Conservation (phyloP, 35 echinoderm and acorn worm species). For the Amphiura filiformis region DNA sequence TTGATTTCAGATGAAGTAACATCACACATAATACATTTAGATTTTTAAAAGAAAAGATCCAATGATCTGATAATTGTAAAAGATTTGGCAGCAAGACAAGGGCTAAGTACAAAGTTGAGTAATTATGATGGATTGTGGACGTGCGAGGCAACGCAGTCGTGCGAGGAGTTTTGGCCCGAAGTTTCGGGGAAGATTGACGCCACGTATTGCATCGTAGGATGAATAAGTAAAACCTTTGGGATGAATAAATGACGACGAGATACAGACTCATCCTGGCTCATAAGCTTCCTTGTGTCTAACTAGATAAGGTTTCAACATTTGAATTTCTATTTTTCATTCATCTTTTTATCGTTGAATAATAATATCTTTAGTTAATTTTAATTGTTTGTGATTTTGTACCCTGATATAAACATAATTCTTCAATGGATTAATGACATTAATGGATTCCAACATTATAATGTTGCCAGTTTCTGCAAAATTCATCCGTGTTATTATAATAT, state of each 20-base stretch:
- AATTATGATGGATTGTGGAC: not conserved
- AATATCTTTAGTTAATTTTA: too few relatives aligned
- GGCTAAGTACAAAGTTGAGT: not conserved
- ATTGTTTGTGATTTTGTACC: too few relatives aligned
- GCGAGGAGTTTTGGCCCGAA: not conserved
- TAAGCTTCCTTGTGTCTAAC: not conserved
- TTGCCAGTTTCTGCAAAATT: too few relatives aligned
- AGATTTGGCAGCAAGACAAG: not conserved
- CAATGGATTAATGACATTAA: too few relatives aligned
- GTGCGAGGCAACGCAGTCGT: not conserved
- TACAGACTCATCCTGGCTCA: not conserved
- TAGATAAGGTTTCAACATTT: constrained; percentile 1
- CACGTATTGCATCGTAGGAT: not conserved
- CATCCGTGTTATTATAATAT: too few relatives aligned
- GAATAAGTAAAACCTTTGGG: constrained; percentile 2
- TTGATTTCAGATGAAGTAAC: too few relatives aligned
- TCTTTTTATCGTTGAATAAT: too few relatives aligned
- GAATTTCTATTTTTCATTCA: not conserved
- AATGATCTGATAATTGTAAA: too few relatives aligned
- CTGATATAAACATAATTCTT: too few relatives aligned
- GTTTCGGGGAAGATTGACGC: not conserved
- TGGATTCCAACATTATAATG: too few relatives aligned
- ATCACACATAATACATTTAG: too few relatives aligned
- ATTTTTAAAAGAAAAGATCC: too few relatives aligned
- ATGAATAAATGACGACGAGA: not conserved